A percentile compares a stretch with the other conserved stretches of the same genome.
phyloP scores from a whole-genome alignment of 2,797 vertebrate species.

The Buceros bicornis region DNA sequence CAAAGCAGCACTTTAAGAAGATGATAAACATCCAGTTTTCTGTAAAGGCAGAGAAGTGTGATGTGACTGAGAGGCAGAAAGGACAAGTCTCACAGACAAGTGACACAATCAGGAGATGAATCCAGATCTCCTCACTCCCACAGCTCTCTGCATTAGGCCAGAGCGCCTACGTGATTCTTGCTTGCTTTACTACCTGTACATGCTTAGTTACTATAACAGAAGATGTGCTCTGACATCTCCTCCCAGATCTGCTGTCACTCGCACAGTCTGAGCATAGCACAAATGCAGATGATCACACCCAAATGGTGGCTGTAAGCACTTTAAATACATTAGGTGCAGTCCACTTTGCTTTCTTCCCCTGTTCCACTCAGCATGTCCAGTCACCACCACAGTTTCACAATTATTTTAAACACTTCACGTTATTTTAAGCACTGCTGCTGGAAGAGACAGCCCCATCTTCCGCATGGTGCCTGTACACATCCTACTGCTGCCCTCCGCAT shows the following conservation, averaged over 20 bases:
- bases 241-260: not conserved
- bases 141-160: not conserved
- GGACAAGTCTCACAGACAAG: not conserved
- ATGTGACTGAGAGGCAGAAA: not conserved
- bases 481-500: not conserved
- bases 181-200: not conserved
- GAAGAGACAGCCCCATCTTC: not conserved
- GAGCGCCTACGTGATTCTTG: not conserved
- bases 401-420: not conserved
- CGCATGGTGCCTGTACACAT: fast-evolving
- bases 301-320: not conserved
- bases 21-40: not conserved
- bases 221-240: not conserved
- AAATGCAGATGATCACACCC: not conserved
- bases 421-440: not conserved
- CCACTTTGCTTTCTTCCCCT: not conserved
- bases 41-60: not conserved
- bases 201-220: not conserved
- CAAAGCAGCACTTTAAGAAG: not conserved
- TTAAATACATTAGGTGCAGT: not conserved
- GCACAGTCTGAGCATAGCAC: not conserved
- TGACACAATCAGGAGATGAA: not conserved
- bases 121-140: not conserved
- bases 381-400: not conserved
- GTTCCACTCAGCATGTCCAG: not conserved